Conservation (phyloP, 30 jellyfish, hydroid and myxozoan genomes). For the Sanderia malayensis region DNA sequence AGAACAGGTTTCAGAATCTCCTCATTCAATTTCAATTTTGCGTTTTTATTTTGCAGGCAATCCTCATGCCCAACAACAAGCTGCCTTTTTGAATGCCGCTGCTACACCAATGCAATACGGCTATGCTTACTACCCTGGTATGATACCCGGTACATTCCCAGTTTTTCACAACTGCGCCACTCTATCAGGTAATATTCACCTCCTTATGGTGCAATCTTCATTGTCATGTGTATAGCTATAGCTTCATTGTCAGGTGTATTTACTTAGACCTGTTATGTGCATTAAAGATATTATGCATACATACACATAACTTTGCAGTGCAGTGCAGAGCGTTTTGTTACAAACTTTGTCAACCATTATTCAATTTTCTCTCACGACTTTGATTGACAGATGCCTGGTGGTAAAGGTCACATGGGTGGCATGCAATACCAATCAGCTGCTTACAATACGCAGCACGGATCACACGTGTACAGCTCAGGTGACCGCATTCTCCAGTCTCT, state of each 20-base stretch:
- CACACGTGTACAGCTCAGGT: slow-evolving; percentile 75
- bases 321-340: too few species aligned
- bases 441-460: slow-evolving; percentile 54
- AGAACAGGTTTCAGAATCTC: too few species aligned
- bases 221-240: too few species aligned
- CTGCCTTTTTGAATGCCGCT: slow-evolving; percentile 49
- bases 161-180: slow-evolving; percentile 75
- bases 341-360: too few species aligned
- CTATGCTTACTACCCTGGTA: slow-evolving; percentile 54
- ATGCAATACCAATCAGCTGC: slow-evolving; percentile 63
- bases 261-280: too few species aligned
- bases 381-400: slow-evolving; percentile 63
- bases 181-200: slow-evolving; percentile 48
- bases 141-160: slow-evolving; percentile 74
- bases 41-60: slow-evolving; percentile 64
- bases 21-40: too few species aligned
- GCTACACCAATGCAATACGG: slow-evolving; percentile 45
- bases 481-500: too few species aligned
- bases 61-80: slow-evolving; percentile 69
- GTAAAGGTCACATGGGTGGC: slow-evolving; percentile 69
- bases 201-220: too few species aligned
- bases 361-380: too few species aligned
- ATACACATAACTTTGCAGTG: too few species aligned
- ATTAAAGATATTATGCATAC: too few species aligned
- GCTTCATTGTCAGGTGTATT: too few species aligned